These are phyloP conservation scores for Andrena praecox DNA, from an alignment of 2,888 invertebrate species.

Conservation along the genomic window DNA sequence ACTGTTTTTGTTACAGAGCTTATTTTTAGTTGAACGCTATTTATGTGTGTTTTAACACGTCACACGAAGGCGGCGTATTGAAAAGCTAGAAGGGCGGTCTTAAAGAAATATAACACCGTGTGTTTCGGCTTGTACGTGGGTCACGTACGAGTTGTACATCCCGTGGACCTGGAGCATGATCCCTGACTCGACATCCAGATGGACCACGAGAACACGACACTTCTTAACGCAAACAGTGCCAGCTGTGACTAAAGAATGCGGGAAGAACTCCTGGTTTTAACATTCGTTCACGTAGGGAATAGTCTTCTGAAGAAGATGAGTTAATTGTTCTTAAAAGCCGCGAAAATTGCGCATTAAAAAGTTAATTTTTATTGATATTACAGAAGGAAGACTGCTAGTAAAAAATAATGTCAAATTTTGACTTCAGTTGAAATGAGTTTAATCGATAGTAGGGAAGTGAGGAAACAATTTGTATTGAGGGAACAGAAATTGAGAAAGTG, in stretches of 20 bases:
- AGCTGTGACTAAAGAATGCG: constrained; percentile 61
- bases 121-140: constrained; percentile 58
- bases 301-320: neutral
- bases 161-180: constrained; percentile 56
- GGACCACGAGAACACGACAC: constrained; percentile 68
- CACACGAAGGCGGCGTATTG: constrained; percentile 19
- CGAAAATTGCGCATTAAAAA: neutral
- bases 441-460: no score
- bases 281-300: neutral
- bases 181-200: constrained; percentile 63
- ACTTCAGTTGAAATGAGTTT: no score
- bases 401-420: no score
- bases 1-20: neutral
- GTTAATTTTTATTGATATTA: neutral
- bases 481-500: no score
- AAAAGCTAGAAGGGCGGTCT: constrained; percentile 29
- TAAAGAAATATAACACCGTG: constrained; percentile 45
- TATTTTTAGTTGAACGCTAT: constrained; percentile 2
- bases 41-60: neutral
- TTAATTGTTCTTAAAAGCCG: neutral
- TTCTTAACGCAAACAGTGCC: constrained; percentile 68
- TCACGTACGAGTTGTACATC: constrained; percentile 64
- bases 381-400: no score
- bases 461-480: no score
- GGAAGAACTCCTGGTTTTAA: constrained; percentile 34